Evolutionary conservation across 2,888 invertebrate genomes (phyloP), one percentile per base, ranked within the genome.

Genomic region (Pardosa pseudoannulata): DNA sequence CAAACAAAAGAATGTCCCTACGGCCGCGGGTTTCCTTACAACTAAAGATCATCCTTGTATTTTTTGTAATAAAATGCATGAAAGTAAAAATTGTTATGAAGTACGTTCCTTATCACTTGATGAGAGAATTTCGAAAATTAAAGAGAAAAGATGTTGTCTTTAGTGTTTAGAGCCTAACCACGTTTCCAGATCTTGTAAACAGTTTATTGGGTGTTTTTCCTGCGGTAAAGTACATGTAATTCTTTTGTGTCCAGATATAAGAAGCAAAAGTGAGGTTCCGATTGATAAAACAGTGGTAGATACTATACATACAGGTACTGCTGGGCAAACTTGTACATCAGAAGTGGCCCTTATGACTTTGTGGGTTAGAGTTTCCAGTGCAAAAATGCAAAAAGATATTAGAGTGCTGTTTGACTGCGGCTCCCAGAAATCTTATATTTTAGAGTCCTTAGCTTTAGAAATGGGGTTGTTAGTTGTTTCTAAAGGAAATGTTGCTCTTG

Each of bases 91-190:
- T n/a, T n/a, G n/a, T n/a, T n/a, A n/a, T n/a, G n/a, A n/a, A n/a
- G n/a, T n/a, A n/a, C n/a, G n/a, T 36, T 11, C 11, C 36, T 9
- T 65, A 27, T 23, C 65, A 7, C 29, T 65, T 65, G 19, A 65
- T 65, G 65, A 65, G 23, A 65, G 7, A 16, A 29, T 36, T 36
- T 5, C 27, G 13, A 71, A 71, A 41, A 41, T 71, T 6, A 36
- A 9, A 36, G 41, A 71, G 71, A 71, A 39, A 36, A 71, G 23
- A 39, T 39, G 71, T 28, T 71, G 39, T 19, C 13, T 41, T 2
- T 46, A 72, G 46, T 72, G 50, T 46, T 28, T 72, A n/a, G 29
- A 32, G 19, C 39, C 70, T 19, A n/a, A 39, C 9, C 39, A 70
- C 13, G 19, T 70, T 11, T 0, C 19, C 1, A 70, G 36, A 23